These are phyloP conservation scores for Henricia sp. DNA, from an alignment of 53 echinoderm and acorn worm species.

Conservation along the genomic window DNA sequence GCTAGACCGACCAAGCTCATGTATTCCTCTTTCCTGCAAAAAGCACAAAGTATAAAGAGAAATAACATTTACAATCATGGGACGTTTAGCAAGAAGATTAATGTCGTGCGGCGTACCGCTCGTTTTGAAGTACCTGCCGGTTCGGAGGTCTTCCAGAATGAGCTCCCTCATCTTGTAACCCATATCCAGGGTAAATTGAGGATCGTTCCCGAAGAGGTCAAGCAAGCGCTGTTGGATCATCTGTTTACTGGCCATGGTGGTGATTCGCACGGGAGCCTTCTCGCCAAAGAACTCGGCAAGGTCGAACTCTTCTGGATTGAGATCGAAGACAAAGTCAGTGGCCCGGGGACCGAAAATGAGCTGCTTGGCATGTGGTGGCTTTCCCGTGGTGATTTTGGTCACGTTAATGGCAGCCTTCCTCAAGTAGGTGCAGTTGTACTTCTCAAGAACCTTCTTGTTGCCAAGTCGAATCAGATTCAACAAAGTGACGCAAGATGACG, in stretches of 20 bases:
- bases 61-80: background rate
- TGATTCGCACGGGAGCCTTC: conserved; percentile 59
- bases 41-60: too few relatives aligned
- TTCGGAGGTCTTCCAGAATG: conserved; percentile 58
- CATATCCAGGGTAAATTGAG: conserved; percentile 17
- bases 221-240: conserved; percentile 34
- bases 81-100: too few relatives aligned
- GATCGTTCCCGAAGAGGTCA: conserved; percentile 47
- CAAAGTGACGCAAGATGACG: conserved; percentile 43
- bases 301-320: conserved; percentile 53
- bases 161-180: conserved; percentile 43
- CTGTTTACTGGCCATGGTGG: conserved; percentile 51
- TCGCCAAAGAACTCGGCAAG: conserved; percentile 52
- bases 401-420: conserved; percentile 65
- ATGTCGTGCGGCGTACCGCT: too few relatives aligned
- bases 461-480: conserved; percentile 60
- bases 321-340: conserved; percentile 62
- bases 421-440: conserved; percentile 63
- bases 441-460: conserved; percentile 59
- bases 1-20: conserved; percentile 67
- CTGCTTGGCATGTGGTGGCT: conserved; percentile 53
- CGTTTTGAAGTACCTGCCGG: background rate
- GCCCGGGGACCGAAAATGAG: conserved; percentile 62
- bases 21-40: conserved; percentile 66
- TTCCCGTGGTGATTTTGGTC: conserved; percentile 50